Conservation (phyloP, 2,113 vertebrate genomes). For the Chamaetylas fuelleborni region DNA sequence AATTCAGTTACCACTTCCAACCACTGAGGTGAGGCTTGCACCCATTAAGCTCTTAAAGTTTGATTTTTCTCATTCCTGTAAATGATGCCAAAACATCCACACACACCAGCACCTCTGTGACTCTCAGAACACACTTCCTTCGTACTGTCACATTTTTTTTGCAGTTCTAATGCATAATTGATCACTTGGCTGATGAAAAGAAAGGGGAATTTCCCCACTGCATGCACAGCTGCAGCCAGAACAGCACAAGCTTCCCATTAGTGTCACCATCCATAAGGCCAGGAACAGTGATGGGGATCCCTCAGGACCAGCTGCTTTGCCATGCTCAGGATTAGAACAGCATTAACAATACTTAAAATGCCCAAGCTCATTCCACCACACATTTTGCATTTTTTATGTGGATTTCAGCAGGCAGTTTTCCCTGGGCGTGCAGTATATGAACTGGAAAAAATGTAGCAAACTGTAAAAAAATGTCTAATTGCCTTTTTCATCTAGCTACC, state of each 20-base stretch:
- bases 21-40: background rate
- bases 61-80: background rate
- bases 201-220: background rate
- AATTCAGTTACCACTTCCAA: background rate
- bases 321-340: background rate
- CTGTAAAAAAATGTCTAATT: background rate
- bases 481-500: background rate
- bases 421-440: background rate
- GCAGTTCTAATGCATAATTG: constrained; percentile 24
- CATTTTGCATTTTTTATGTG: constrained; percentile 1
- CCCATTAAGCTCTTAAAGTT: background rate
- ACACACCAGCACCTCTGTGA: background rate
- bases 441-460: background rate
- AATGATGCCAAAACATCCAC: background rate
- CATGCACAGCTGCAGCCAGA: background rate
- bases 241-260: background rate
- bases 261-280: constrained; percentile 27
- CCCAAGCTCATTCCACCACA: background rate
- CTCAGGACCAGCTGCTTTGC: constrained; percentile 1
- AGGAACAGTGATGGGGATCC: background rate
- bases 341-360: background rate
- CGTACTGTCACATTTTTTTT: background rate
- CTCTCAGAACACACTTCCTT: background rate
- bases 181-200: background rate
- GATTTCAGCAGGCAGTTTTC: background rate